Evolutionary conservation across 2,888 invertebrate genomes (phyloP), one percentile per base, ranked within the genome.

Genomic region (Lomographa bimaculata): DNA sequence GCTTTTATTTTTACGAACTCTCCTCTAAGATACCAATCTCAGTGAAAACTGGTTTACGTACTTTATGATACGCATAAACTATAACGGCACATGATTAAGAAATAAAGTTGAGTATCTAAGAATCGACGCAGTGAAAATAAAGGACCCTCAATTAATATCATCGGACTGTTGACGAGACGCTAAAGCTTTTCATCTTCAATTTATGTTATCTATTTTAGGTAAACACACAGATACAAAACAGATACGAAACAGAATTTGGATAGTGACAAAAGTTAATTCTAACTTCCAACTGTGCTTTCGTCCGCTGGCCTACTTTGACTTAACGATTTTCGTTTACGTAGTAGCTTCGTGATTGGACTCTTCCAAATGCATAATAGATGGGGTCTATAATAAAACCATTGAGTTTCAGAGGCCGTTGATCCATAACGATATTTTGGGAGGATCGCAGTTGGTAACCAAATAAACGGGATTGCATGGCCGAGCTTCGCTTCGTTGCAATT

Each of bases 291-390:
- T 45, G 44, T 17, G 60, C 28, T 30, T 30, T 24, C 19, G 21
- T 17, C 32, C 32, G 57, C 35, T 60, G 60, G 43, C 64, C 71
- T 53, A 71, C 55, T 69, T 79, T 67, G 59, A 57, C 38, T 23
- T 79, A 83, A 80, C 79, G 79, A 85, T 85, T 84, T 83, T 82
- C 78, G 74, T 76, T 80, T 76, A 78, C 65, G 50, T 55, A 46
- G 59, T 59, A 54, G 54, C 60, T 54, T 59, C 64, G 64, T 63
- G 69, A 84, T 83, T 79, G 76, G 76, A 52, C 66, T 68, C 58
- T 45, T 56, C 70, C 67, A 75, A 72, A 78, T 85, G 63, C 79
- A 87, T 85, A 77, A 83, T 81, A 80, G 71, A 86, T 80, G 78
- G 79, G 74, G 72, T 70, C 80, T 78, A 80, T 74, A 81, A 81